Conservation (phyloP, 1,140 invertebrate genomes). For the Neomicropteryx cornuta region DNA sequence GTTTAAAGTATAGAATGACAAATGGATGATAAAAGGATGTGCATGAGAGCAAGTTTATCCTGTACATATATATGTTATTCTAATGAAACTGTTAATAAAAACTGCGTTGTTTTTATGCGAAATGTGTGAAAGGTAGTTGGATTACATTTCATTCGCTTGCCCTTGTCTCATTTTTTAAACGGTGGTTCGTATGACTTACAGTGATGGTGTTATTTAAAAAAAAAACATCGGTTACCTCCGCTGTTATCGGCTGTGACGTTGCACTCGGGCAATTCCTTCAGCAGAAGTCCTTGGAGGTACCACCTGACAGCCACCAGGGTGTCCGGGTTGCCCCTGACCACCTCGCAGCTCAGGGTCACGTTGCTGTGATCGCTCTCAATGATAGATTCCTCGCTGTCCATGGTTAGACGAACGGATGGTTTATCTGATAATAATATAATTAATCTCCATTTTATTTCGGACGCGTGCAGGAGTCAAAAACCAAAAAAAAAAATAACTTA, state of each 20-base stretch:
- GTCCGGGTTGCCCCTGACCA: conserved; percentile 55
- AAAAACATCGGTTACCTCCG: neutral
- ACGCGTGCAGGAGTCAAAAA: neutral
- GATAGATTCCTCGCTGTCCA: conserved; percentile 63
- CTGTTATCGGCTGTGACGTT: conserved; percentile 40
- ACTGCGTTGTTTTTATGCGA: too few species aligned
- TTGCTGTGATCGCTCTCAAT: conserved; percentile 69
- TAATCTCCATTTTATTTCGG: too few species aligned
- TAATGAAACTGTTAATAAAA: too few species aligned
- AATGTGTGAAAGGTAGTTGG: too few species aligned
- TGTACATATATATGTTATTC: too few species aligned
- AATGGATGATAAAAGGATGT: too few species aligned
- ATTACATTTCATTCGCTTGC: too few species aligned
- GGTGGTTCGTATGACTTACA: conserved; percentile 20
- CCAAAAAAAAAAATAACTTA: too few species aligned
- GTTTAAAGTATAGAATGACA: too few species aligned
- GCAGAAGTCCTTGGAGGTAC: conserved; percentile 71
- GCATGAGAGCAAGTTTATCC: too few species aligned
- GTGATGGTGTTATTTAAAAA: neutral
- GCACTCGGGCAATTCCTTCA: conserved; percentile 78
- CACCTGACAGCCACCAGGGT: conserved; percentile 58
- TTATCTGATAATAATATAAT: conserved; percentile 48
- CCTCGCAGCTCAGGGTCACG: conserved; percentile 72
- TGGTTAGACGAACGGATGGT: conserved; percentile 63
- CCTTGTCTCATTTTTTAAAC: conserved; percentile 15